Percentiles rank a stretch among this genome's conserved stretches.
Conservation (phyloP, 2,888 invertebrate species). For the Isoperla grammatica region DNA sequence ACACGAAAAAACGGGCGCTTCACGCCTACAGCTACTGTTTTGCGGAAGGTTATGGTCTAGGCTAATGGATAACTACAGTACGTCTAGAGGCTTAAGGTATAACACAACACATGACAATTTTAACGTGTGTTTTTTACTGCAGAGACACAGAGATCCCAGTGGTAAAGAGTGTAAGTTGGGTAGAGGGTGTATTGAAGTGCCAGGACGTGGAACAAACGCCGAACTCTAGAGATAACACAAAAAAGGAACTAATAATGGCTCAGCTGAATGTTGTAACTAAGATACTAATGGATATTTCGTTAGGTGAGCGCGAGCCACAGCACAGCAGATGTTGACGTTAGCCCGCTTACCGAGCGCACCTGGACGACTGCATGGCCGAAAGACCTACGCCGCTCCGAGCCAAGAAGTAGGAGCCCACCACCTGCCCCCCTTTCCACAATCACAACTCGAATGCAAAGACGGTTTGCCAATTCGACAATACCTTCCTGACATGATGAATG, state of each 20-base stretch:
- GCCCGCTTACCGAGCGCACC: neutral
- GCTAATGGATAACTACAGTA: too few species aligned
- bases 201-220: neutral
- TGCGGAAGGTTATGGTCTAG: too few species aligned
- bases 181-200: too few species aligned
- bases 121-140: too few species aligned
- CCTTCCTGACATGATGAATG: conserved; percentile 14
- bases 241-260: neutral
- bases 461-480: conserved; percentile 20
- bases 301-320: neutral
- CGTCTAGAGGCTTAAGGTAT: too few species aligned
- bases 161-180: too few species aligned
- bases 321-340: conserved; percentile 2
- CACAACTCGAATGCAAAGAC: conserved; percentile 11
- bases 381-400: neutral
- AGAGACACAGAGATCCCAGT: too few species aligned
- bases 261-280: neutral
- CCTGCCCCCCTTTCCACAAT: neutral
- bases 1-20: too few species aligned
- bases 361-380: conserved; percentile 11
- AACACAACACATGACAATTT: too few species aligned
- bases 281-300: neutral
- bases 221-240: neutral
- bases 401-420: neutral
- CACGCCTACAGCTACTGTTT: too few species aligned